phyloP scores from a whole-genome alignment of 92 coral and sea anemone species.

The Parazoanthus atlanticus region DNA sequence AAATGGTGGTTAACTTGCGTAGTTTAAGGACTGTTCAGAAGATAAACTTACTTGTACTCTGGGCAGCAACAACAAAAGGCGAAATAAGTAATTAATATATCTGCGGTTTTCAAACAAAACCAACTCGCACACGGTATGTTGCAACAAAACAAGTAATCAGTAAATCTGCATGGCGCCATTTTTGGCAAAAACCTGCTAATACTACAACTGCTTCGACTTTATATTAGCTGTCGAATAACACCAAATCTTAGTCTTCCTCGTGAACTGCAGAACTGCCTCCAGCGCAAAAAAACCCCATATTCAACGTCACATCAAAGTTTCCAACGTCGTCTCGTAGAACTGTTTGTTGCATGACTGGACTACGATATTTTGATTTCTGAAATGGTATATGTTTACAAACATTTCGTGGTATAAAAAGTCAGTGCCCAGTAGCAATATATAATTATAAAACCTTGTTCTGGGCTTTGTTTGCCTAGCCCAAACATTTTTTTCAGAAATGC shows the following conservation, averaged over 20 bases:
- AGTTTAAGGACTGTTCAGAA: neutral
- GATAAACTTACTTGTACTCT: neutral
- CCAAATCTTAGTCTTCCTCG: too few relatives aligned
- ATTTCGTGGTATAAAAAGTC: neutral
- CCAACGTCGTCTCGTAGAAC: neutral
- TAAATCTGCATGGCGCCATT: neutral
- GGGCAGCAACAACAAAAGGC: neutral
- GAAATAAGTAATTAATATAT: neutral
- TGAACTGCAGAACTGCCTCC: neutral
- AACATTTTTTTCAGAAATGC: neutral
- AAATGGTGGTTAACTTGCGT: neutral
- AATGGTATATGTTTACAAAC: neutral
- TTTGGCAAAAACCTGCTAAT: neutral
- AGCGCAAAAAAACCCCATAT: neutral
- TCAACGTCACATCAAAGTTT: neutral
- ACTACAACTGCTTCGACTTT: neutral
- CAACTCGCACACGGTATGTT: neutral
- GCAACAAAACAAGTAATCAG: neutral
- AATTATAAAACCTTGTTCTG: neutral
- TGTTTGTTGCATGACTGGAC: neutral
- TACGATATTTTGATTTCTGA: neutral
- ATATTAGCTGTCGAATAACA: too few relatives aligned
- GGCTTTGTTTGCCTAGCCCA: neutral
- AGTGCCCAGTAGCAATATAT: neutral
- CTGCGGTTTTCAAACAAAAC: slow-evolving; percentile 7